These are phyloP conservation scores for Oriolus oriolus DNA, from an alignment of 2,113 vertebrate genomes.

Conservation along the genomic window DNA sequence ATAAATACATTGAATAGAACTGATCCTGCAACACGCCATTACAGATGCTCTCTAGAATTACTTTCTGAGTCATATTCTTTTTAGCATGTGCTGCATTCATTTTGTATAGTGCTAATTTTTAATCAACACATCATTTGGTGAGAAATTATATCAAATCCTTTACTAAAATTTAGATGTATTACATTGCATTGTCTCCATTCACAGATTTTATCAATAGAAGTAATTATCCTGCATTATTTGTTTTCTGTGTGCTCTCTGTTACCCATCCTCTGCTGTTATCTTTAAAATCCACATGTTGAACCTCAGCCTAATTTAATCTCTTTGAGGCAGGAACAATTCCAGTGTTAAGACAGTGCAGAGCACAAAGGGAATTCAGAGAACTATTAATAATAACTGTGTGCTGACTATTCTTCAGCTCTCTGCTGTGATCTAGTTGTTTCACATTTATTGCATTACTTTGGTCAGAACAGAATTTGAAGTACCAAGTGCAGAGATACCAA, in stretches of 20 bases:
- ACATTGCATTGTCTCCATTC: constrained; percentile 3
- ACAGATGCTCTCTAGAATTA: neutral
- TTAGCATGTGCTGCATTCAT: constrained; percentile 9
- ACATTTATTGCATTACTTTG: neutral
- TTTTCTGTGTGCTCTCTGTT: constrained; percentile 11
- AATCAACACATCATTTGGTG: constrained; percentile 39
- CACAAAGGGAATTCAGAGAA: neutral
- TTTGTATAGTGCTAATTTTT: constrained; percentile 55
- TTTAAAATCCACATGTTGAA: constrained; percentile 43
- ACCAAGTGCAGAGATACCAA: neutral
- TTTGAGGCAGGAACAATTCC: constrained; percentile 24
- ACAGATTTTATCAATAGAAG: constrained; percentile 38
- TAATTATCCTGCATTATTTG: constrained; percentile 39
- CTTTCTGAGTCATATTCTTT: constrained; percentile 35
- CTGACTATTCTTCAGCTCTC: neutral
- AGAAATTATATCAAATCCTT: constrained; percentile 20
- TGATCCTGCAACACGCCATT: neutral
- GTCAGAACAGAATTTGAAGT: neutral
- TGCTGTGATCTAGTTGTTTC: neutral
- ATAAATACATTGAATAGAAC: neutral
- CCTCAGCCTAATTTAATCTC: constrained; percentile 50
- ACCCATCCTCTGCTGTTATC: neutral
- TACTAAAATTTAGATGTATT: constrained; percentile 27
- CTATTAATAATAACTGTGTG: neutral
- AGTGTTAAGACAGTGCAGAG: neutral